Evolutionary conservation across 2,797 vertebrate genomes (phyloP).

Genomic region (Pygocentrus nattereri): DNA sequence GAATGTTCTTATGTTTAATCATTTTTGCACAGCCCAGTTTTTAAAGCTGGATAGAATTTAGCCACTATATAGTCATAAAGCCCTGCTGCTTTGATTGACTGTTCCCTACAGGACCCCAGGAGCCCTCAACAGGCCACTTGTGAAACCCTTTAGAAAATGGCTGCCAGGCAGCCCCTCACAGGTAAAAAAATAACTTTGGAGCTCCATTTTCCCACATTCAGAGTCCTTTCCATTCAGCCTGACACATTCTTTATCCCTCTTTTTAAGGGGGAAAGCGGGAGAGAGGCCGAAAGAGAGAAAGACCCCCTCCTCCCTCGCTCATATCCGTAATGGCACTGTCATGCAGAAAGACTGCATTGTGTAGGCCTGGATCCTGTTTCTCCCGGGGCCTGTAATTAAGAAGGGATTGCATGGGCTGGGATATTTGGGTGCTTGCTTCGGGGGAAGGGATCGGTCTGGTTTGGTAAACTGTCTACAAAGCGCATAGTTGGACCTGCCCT

Average conservation of each 20-base stretch:
- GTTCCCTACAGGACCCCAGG: slow-evolving; percentile 30
- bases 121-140: slow-evolving; percentile 61
- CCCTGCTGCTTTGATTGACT: slow-evolving; percentile 53
- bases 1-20: slow-evolving; percentile 18
- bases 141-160: slow-evolving; percentile 41
- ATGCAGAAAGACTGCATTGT: slow-evolving; percentile 84
- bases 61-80: not conserved
- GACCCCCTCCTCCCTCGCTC: slow-evolving; percentile 61
- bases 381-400: slow-evolving; percentile 81
- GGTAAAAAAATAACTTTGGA: slow-evolving; percentile 71
- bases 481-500: slow-evolving; percentile 21
- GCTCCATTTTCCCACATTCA: slow-evolving; percentile 70
- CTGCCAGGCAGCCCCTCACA: slow-evolving; percentile 60
- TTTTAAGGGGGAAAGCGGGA: slow-evolving; percentile 58
- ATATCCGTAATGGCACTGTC: slow-evolving; percentile 75
- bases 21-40: not conserved
- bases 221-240: slow-evolving; percentile 67
- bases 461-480: slow-evolving; percentile 53
- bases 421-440: slow-evolving; percentile 64
- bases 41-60: slow-evolving; percentile 15
- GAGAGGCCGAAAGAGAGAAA: slow-evolving; percentile 34
- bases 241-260: slow-evolving; percentile 76
- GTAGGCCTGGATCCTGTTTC: slow-evolving; percentile 76
- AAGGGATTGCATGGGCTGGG: slow-evolving; percentile 74
- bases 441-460: slow-evolving; percentile 43